Evolutionary conservation across 2,113 vertebrate species (phyloP).

Genomic region (Microtus pennsylvanicus): DNA sequence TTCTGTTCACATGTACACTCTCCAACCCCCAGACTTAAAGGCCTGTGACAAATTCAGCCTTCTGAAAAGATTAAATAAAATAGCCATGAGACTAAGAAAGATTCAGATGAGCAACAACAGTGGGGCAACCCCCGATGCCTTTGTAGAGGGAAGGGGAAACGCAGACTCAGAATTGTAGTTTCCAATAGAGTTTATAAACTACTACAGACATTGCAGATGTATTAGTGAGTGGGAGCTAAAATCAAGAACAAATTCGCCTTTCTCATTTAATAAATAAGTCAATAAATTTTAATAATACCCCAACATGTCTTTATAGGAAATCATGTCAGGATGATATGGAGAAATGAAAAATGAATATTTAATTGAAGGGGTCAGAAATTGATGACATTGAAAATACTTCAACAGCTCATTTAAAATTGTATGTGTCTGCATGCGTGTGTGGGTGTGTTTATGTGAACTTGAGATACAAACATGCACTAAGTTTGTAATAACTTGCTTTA

Average conservation of each 20-base stretch:
- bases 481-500: constrained; percentile 18
- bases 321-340: background rate
- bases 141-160: background rate
- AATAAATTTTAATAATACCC: background rate
- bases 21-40: constrained; percentile 38
- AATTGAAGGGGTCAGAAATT: background rate
- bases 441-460: background rate
- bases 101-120: constrained; percentile 24
- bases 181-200: constrained; percentile 18
- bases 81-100: constrained; percentile 5
- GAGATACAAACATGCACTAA: background rate
- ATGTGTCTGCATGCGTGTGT: background rate
- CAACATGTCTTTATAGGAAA: background rate
- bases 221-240: constrained; percentile 21
- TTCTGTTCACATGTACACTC: constrained; percentile 61
- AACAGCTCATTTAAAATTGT: background rate
- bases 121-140: background rate
- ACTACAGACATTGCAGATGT: background rate
- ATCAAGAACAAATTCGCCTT: background rate
- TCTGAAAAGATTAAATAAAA: constrained; percentile 37
- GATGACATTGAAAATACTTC: background rate
- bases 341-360: background rate
- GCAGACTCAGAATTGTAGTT: background rate
- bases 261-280: background rate
- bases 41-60: constrained; percentile 30